Base-by-base conservation (phyloP, 2,888 invertebrate species). In the Ethmia dodecea region DNA sequence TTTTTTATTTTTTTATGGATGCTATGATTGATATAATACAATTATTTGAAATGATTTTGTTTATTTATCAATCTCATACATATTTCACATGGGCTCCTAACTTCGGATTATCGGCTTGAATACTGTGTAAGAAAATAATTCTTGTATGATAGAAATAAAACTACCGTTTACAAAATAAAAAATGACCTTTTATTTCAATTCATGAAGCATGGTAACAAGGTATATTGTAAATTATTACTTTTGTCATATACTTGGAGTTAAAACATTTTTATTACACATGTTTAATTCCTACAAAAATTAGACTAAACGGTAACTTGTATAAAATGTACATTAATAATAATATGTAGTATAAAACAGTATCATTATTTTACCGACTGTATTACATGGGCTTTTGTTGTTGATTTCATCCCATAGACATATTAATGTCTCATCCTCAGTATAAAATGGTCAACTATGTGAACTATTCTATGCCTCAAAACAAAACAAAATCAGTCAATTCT, bases 191-290 rank as follows among this genome's bases (percentile, higher is more conserved):
- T 81, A 79, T 72, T 80, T 79, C 73, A 80, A 79, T 83, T 84
- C 67, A 75, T 78, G 74, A 84, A 84, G 84, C 83, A 75, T 78
- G 84, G 81, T 84, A 86, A 84, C 84, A 84, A 81, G 77, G 75
- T 83, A 83, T 79, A 28, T 12, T 71, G 70, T 78, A 78, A 74
- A 73, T 75, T 77, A 75, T 77, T 74, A 72, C 62, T 77, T 75
- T 38, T 75, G 67, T 75, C 70, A 66, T 74, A 67, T 62, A 70
- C 54, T 75, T 58, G 63, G 70, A 69, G 73, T 81, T 78, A 79
- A 75, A 80, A 80, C 72, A 79, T 71, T 76, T 31, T 75, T 71
- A 69, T 70, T 78, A 77, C 64, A 74, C 51, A 62, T 74, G 70
- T 75, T 74, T 76, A 73, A 66, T 66, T 70, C 75, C 75, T 81